Evolutionary conservation across 1,140 invertebrate genomes (phyloP).

Genomic region (Pseudachorutes palmiensis): DNA sequence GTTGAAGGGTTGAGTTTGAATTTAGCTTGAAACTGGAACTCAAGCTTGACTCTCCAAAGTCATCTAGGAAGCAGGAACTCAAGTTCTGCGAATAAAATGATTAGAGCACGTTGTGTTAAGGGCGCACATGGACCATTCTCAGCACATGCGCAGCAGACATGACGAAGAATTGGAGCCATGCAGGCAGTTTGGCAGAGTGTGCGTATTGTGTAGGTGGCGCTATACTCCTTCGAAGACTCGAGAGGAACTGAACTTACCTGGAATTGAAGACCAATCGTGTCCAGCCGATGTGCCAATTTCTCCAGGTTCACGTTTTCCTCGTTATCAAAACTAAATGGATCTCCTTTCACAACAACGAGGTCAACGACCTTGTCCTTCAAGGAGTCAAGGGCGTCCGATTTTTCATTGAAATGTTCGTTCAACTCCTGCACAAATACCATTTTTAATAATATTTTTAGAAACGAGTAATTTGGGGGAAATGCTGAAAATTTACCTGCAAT

Average conservation of each 20-base stretch:
- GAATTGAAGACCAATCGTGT: slow-evolving; percentile 33
- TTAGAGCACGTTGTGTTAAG: too few species aligned
- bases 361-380: slow-evolving; percentile 30
- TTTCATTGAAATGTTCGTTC: slow-evolving; percentile 32
- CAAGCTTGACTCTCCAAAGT: slow-evolving; percentile 24
- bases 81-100: slow-evolving; percentile 28
- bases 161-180: too few species aligned
- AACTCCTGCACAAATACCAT: slow-evolving; percentile 20
- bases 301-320: slow-evolving; percentile 26
- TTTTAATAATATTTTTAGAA: not conserved
- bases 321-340: slow-evolving; percentile 32
- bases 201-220: too few species aligned
- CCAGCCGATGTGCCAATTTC: slow-evolving; percentile 30
- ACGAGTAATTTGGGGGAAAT: not conserved
- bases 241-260: slow-evolving; percentile 25
- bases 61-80: slow-evolving; percentile 34
- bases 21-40: not conserved
- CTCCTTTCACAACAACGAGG: slow-evolving; percentile 24
- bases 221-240: too few species aligned
- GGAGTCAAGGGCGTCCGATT: slow-evolving; percentile 24
- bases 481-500: slow-evolving; percentile 25
- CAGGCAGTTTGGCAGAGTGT: too few species aligned
- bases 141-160: too few species aligned
- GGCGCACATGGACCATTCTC: too few species aligned
- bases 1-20: not conserved